Conservation (phyloP, 2,113 vertebrate species). For the Cinclus mexicanus region DNA sequence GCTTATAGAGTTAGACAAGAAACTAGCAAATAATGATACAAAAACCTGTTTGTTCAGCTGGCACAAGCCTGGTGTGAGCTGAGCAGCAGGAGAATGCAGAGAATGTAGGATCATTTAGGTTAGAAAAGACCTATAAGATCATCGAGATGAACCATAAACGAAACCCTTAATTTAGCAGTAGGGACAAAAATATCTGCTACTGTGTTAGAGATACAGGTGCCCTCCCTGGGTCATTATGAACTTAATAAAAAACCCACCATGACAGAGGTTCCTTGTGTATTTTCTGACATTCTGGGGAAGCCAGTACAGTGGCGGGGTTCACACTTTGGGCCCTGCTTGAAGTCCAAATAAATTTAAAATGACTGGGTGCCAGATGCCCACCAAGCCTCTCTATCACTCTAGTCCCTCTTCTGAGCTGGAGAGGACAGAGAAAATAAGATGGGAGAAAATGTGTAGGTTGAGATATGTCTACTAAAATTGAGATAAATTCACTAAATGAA, state of each 20-base stretch:
- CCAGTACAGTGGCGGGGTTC: background rate
- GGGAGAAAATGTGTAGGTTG: background rate
- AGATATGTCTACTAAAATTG: background rate
- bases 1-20: background rate
- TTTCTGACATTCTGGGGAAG: background rate
- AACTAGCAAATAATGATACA: background rate
- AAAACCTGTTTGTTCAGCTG: background rate
- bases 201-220: background rate
- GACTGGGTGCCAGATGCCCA: fast-evolving
- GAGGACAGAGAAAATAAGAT: background rate
- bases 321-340: background rate
- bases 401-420: background rate
- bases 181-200: background rate
- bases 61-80: background rate
- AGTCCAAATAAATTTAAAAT: background rate
- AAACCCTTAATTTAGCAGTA: background rate
- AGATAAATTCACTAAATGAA: background rate
- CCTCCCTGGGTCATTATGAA: background rate
- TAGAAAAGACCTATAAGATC: background rate
- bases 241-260: background rate
- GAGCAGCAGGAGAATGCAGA: background rate
- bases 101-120: background rate
- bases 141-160: fast-evolving
- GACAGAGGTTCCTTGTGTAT: background rate
- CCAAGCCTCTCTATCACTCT: background rate